Evolutionary conservation across 2,113 vertebrate species (phyloP).

Genomic region (Columbina picui): DNA sequence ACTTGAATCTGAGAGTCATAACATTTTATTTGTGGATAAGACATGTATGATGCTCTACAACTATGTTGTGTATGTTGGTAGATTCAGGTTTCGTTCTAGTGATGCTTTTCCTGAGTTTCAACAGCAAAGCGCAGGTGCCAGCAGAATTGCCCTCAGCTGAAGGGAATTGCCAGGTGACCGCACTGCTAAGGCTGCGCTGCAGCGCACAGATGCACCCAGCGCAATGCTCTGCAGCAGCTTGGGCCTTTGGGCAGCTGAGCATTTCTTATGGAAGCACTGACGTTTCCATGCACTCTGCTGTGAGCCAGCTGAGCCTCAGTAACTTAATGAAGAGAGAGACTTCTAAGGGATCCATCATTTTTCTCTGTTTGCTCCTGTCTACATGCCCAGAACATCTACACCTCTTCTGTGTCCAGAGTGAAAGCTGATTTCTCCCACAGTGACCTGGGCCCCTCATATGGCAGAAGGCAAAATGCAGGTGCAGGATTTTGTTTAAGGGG

Average conservation of each 20-base stretch:
- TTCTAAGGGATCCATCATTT: background rate
- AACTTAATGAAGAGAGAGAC: background rate
- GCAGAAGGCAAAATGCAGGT: conserved; percentile 87
- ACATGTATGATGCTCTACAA: background rate
- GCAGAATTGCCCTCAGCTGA: background rate
- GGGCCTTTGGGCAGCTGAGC: background rate
- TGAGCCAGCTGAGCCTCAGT: background rate
- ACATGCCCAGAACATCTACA: conserved; percentile 32
- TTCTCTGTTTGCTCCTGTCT: background rate
- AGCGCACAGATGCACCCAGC: background rate
- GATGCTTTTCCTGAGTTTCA: background rate
- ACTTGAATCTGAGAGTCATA: background rate
- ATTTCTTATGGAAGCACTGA: background rate
- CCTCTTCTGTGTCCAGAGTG: conserved; percentile 82
- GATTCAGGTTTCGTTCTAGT: background rate
- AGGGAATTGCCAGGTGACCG: background rate
- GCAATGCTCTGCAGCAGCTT: background rate
- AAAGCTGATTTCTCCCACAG: conserved; percentile 82
- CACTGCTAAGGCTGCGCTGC: background rate
- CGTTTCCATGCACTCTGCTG: background rate
- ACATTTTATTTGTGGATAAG: background rate
- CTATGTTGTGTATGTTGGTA: background rate
- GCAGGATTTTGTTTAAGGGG: conserved; percentile 33
- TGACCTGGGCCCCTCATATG: conserved; percentile 74
- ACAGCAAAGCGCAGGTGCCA: background rate